Percentiles rank a stretch among this genome's conserved stretches.
These are phyloP conservation scores for Tholera decimalis DNA, from an alignment of 2,888 invertebrate species.

Conservation along the genomic window DNA sequence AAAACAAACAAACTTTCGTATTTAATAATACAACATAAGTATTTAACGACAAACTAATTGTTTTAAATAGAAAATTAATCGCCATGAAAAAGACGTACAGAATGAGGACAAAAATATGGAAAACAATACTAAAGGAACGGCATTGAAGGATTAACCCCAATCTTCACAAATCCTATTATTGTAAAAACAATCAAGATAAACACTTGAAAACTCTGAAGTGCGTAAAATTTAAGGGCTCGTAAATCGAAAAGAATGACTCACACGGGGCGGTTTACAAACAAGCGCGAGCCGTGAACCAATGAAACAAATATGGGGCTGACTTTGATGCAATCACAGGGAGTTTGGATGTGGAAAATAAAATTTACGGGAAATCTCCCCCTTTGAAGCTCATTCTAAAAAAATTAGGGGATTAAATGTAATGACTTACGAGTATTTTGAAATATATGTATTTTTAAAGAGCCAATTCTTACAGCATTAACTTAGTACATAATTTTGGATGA, in stretches of 20 bases:
- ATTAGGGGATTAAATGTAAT: conserved; percentile 35
- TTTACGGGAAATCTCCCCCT: conserved; percentile 31
- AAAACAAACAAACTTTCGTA: too few species aligned
- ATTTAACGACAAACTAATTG: too few species aligned
- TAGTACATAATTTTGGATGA: too few species aligned
- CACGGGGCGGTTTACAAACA: conserved; percentile 55
- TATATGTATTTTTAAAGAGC: too few species aligned
- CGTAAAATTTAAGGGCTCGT: conserved; percentile 47
- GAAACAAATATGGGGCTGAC: conserved; percentile 61
- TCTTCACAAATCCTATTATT: conserved; percentile 24
- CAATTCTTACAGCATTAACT: too few species aligned
- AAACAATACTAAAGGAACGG: not conserved
- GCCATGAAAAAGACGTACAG: too few species aligned
- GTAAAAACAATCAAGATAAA: conserved; percentile 38
- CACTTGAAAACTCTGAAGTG: conserved; percentile 41
- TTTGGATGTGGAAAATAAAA: conserved; percentile 47
- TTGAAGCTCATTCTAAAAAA: conserved; percentile 33
- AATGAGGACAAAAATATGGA: not conserved
- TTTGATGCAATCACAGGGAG: conserved; percentile 57
- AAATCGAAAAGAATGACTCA: conserved; percentile 55
- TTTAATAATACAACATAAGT: too few species aligned
- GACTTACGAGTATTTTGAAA: too few species aligned
- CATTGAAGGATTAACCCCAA: conserved; percentile 1
- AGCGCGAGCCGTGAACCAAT: conserved; percentile 45
- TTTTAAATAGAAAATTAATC: too few species aligned